phyloP scores from a whole-genome alignment of 2,113 vertebrate genomes.

The Terrapene triunguis region DNA sequence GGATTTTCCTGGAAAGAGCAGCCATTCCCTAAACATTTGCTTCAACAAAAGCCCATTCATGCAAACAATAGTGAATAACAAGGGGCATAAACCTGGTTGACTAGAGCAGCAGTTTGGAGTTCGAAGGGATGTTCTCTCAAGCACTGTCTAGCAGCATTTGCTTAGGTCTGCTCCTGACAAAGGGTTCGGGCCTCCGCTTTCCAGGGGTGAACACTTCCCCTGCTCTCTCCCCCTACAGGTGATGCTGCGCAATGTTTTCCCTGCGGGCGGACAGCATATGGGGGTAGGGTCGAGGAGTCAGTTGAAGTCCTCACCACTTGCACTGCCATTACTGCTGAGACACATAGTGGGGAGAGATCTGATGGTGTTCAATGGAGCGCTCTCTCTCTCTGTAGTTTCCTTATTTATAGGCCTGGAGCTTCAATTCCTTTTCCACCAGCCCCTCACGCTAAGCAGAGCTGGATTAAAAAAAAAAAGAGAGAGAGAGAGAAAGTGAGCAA shows the following conservation, averaged over 20 bases:
- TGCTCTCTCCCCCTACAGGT: neutral
- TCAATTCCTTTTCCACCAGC: constrained; percentile 59
- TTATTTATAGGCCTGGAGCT: constrained; percentile 64
- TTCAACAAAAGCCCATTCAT: neutral
- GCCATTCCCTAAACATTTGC: neutral
- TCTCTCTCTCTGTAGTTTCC: constrained; percentile 39
- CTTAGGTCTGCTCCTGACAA: neutral
- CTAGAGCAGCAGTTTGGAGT: neutral
- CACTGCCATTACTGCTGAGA: neutral
- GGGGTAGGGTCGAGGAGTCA: neutral
- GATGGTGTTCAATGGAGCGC: constrained; percentile 42
- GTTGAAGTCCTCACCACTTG: neutral
- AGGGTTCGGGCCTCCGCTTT: neutral
- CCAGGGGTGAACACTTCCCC: neutral
- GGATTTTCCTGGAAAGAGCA: neutral
- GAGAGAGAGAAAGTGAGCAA: constrained; percentile 64
- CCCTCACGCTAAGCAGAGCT: constrained; percentile 49
- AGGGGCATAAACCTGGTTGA: neutral
- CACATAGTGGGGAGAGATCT: neutral
- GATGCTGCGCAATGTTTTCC: neutral
- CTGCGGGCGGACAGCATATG: too few species aligned
- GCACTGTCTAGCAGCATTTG: neutral
- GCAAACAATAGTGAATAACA: neutral
- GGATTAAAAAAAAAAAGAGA: constrained; percentile 11
- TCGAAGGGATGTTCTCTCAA: neutral